phyloP scores from a whole-genome alignment of 2,113 vertebrate species.

The Leucoraja erinaceus region DNA sequence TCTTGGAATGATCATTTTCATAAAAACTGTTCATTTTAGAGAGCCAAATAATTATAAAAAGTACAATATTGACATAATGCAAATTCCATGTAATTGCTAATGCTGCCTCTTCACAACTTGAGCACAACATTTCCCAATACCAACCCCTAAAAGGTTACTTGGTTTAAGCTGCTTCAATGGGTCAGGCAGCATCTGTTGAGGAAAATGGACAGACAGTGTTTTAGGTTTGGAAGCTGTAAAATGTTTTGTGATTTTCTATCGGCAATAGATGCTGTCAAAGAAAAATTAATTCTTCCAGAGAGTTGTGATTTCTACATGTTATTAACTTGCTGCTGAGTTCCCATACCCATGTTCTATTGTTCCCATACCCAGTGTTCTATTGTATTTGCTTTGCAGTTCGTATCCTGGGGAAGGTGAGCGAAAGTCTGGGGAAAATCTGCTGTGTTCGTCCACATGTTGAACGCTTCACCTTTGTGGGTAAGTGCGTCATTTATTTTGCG shows the following conservation, averaged over 20 bases:
- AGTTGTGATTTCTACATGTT: not conserved
- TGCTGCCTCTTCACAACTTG: not conserved
- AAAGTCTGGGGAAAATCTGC: slow-evolving; percentile 86
- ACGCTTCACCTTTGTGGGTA: slow-evolving; percentile 93
- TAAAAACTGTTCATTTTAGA: not conserved
- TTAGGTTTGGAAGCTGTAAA: not conserved
- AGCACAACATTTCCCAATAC: not conserved
- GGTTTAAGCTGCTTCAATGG: not conserved
- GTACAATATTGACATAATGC: not conserved
- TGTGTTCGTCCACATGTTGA: slow-evolving; percentile 88
- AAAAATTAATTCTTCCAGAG: not conserved
- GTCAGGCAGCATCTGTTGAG: too few species aligned
- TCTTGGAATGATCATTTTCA: slow-evolving; percentile 63
- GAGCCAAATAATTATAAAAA: not conserved
- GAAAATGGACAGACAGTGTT: too few species aligned
- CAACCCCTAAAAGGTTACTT: not conserved
- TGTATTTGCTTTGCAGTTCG: slow-evolving; percentile 63
- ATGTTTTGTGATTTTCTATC: not conserved
- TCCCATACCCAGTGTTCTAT: not conserved
- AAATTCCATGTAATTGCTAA: not conserved
- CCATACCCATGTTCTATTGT: too few species aligned
- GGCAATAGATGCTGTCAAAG: not conserved
- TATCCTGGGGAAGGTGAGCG: slow-evolving; percentile 85
- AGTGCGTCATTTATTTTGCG: slow-evolving; percentile 41
- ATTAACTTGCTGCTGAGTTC: not conserved